A percentile compares a stretch with the other conserved stretches of the same genome.
Conservation (phyloP, 2,888 invertebrate genomes). For the Elaeidobius kamerunicus region DNA sequence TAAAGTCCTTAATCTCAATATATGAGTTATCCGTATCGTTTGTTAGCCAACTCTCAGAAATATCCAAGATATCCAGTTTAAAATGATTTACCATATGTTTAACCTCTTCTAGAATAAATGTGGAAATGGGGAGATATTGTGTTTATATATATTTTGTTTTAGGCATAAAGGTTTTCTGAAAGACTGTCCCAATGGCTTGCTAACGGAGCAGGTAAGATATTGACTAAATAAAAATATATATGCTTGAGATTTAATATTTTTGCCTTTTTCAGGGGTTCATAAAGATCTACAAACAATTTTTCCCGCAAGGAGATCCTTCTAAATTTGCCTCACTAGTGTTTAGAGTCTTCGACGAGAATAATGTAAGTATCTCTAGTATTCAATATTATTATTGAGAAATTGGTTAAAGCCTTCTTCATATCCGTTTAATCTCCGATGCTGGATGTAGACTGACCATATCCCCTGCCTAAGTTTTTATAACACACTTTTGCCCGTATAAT, state of each 20-base stretch:
- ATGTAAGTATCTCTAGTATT: slow-evolving; percentile 64
- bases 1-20: no score
- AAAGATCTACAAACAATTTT: slow-evolving; percentile 99
- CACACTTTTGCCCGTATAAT: no score
- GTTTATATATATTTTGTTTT: slow-evolving; percentile 47
- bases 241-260: no score
- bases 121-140: not conserved
- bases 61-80: no score
- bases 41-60: no score
- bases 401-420: not conserved
- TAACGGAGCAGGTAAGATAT: slow-evolving; percentile 85
- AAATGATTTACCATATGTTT: no score
- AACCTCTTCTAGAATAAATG: not conserved
- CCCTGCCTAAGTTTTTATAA: no score
- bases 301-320: slow-evolving; percentile 98
- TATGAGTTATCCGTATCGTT: no score
- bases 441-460: no score
- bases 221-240: not conserved
- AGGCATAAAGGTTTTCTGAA: slow-evolving; percentile 97
- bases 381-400: no score
- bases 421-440: no score
- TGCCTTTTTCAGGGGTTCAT: slow-evolving; percentile 84
- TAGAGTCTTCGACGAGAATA: slow-evolving; percentile 98
- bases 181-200: slow-evolving; percentile 93
- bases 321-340: slow-evolving; percentile 98